Base-by-base conservation (phyloP, 2,888 invertebrate species). In the Spodoptera littoralis region DNA sequence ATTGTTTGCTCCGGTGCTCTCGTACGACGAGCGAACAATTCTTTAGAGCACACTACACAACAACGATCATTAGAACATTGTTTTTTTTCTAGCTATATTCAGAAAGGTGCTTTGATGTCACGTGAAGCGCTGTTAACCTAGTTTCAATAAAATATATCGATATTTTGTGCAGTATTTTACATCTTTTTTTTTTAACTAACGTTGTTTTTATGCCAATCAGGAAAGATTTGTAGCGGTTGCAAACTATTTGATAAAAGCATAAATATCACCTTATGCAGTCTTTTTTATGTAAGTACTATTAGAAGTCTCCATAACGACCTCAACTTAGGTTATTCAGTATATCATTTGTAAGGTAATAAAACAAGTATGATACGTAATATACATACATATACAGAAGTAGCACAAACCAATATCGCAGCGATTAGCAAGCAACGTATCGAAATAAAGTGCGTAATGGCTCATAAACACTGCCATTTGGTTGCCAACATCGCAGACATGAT, bases 41-140 rank as follows among this genome's bases (percentile, higher is more conserved):
- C 59, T 70, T 69, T 60, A 54, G 64, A 70, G 67, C n/a, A 65
- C 58, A 60, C 65, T 57, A 56, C 58, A 53, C 59, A 49, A 51
- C 58, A 53, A 60, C 46, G 63, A 64, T 68, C 65, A 68, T 77
- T 73, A 76, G 55, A 68, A 73, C 59, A 76, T 69, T 62, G 61
- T 73, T 59, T 67, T 68, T 65, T 60, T 72, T 60, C 45, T 53
- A 24, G 48, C 48, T 55, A 48, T 36, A 36, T 56, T 61, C 45
- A 47, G 47, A 54, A 48, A 54, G 22, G 50, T 49, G 46, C 61
- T 75, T 78, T 75, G 64, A 69, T 71, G 51, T 62, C 24, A 44
- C 6, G n/a, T 56, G n/a, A 42, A 60, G 45, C 24, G 50, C 9
- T 55, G 41, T 36, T 50, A 56, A 13, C 36, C 45, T 41, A n/a